Base-by-base conservation (phyloP, 92 coral and sea anemone species). In the Heteractis magnifica region DNA sequence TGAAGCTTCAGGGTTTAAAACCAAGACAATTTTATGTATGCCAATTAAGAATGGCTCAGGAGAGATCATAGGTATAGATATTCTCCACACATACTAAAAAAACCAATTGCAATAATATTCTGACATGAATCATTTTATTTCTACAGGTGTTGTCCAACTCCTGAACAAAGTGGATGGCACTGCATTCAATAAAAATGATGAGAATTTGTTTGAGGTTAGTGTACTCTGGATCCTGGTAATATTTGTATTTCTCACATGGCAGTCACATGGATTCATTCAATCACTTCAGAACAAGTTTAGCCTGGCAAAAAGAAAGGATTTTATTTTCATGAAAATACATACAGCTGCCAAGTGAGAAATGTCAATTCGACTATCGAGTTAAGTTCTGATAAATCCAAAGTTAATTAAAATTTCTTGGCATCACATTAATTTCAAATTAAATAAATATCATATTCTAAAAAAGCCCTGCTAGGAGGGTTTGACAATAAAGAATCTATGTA, bases 71-170 rank as follows among this genome's bases (percentile, higher is more conserved):
- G 96, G 96, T 92, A 80, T 50, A 90, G 65, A 10, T 13, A 9
- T 19, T 68, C 59, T 55, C 59, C 59, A 55, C 59, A 55, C 59
- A 55, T 55, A 55, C 59, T 9, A 55, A 55, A 55, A 55, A 8
- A 3, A 55, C 1, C 18, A 62, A 18, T 13, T 6, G 5, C 70
- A 62, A 4, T 13, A 12, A 62, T n/a, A 48, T 8, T 68, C 73
- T 68, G 8, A 2, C 23, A 68, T 26, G 8, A 68, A 68, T 68
- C 5, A 21, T 6, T 10, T 1, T 68, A 9, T 68, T 68, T 68
- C 73, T 75, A n/a, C 76, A 89, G 99, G 99, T 80, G 99, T 96
- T 80, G 99, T 96, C 52, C 99, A 96, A 85, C 98, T 96, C 50
- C 84, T 96, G 49, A 96, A 96, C 86, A 96, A 96, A 81, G 91